Percentiles rank a stretch among this genome's conserved stretches.
Conservation (phyloP, 2,797 vertebrate genomes). For the Xiphophorus birchmanni region DNA sequence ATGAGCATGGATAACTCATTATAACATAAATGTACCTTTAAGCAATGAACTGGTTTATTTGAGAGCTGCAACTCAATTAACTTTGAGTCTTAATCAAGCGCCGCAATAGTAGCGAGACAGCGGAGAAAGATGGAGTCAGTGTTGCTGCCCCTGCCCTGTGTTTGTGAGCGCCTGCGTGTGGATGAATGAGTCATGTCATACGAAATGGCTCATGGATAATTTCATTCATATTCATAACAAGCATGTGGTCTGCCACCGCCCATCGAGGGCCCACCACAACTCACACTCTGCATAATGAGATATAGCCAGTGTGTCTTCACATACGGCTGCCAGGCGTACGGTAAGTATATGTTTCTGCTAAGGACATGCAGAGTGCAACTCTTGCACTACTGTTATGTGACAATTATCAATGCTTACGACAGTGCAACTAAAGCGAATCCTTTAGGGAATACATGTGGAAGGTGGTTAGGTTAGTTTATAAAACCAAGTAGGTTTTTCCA, state of each 20-base stretch:
- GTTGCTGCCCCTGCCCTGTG: constrained; percentile 29
- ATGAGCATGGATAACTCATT: constrained; percentile 21
- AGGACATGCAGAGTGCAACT: constrained; percentile 16
- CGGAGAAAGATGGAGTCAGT: constrained; percentile 42
- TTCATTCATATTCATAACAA: constrained; percentile 82
- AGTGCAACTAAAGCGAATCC: constrained; percentile 9
- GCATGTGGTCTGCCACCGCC: constrained; percentile 72
- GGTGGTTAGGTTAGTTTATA: constrained; percentile 65
- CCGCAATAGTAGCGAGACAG: constrained; percentile 51
- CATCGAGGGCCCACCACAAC: constrained; percentile 69
- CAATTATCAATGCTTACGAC: background rate
- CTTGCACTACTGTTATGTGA: background rate
- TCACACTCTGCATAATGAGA: constrained; percentile 75
- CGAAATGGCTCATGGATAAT: constrained; percentile 77
- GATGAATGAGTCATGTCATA: constrained; percentile 79
- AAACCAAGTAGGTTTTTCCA: constrained; percentile 68
- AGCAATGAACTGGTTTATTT: constrained; percentile 54
- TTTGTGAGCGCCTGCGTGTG: constrained; percentile 48
- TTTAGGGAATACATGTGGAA: constrained; percentile 27
- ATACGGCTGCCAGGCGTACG: constrained; percentile 38
- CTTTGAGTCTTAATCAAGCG: constrained; percentile 67
- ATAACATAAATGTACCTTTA: constrained; percentile 31
- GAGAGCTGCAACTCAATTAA: constrained; percentile 60
- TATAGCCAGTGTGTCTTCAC: constrained; percentile 42
- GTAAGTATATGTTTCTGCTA: constrained; percentile 34